Base-by-base conservation (phyloP, 2,113 vertebrate genomes). In the Vidua chalybeata region DNA sequence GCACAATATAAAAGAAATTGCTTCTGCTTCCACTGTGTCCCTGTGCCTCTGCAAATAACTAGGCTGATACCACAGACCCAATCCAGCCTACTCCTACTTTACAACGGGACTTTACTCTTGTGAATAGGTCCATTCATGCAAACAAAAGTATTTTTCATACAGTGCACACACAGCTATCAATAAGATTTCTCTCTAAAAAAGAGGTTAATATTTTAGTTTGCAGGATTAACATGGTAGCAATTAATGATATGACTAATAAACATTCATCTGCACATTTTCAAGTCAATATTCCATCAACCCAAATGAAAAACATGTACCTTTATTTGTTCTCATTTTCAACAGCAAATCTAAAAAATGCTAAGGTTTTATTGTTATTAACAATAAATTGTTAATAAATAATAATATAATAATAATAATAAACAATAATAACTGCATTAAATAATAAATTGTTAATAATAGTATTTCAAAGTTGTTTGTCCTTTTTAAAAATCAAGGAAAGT, bases 1-100 rank as follows among this genome's bases (percentile, higher is more conserved):
- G 24, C 69, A 71, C 63, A 66, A 95, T 89, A 94, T 86, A 80
- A 97, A 95, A 96, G 88, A 95, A 94, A 96, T 92, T 87, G 58
- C 56, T 94, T 95, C 88, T 93, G 66, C 77, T 90, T 94, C 82
- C 46, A 79, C 78, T 69, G 64, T 72, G 64, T 84, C 79, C 49
- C 62, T 66, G 46, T 75, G 68, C 71, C 59, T 67, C 72, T 82
- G 62, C 28, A 94, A 95, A 94, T 90, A 87, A 84, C 73, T n/a
- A 48, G 39, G 37, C 51, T 74, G 67, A 83, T 49, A 80, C 48
- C 37, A 62, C 13, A 62, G 39, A 12, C 39, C 3, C 0, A 4
- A 78, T 52, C 15, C 52, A 74, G 55, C 71, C 62, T 48, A 90
- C 71, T 92, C 52, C 68, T 56, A 11, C 64, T 81, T 61, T 64